Evolutionary conservation across 2,797 vertebrate species (phyloP), one percentile per base, ranked within the genome.

Genomic region (Gymnodraco acuticeps): DNA sequence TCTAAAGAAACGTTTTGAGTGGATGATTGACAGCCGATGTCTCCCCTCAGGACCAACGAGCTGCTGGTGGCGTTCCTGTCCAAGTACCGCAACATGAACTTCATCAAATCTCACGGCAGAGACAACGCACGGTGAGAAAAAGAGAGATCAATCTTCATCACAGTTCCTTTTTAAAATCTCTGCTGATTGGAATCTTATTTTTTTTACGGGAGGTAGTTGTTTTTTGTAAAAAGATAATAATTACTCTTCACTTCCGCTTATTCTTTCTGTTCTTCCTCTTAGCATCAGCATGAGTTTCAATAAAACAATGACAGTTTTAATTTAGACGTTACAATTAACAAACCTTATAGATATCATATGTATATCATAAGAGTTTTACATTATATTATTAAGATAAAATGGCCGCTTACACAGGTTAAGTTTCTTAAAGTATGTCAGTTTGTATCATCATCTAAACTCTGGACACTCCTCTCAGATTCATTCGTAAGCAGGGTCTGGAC

Each of bases 51-150:
- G 94, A 98, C 97, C 53, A 99, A 98, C 19, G 95, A 97, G 58
- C 98, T 99, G 89, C 94, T 99, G 31, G 97, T 99, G 87, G 92
- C 96, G 0, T 99, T 99, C 89, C 95, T 99, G 70, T 98, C 98
- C 70, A 95, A 96, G 81, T 97, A 99, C 38, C 95, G 96, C 33
- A 90, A 95, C 63, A 97, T 97, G 97, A 99, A 99, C 92, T 99
- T 99, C 94, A 91, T 99, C 92, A 99, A 99, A 70, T 99, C 98
- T 7, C 98, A 99, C 0, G 98, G 98, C 70, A 96, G 98, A 89
- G 98, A 99, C 93, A 99, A 99, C 1, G 96, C 97, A 52, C 97
- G 98, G 98, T 99, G 90, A 88, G 33, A 38, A 9, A 9, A 38
- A 38, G 33, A 38, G 33, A 31, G 2, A 12, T 3, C 62, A 42